phyloP scores from a whole-genome alignment of 2,888 invertebrate species.

The Sympetrum striolatum region DNA sequence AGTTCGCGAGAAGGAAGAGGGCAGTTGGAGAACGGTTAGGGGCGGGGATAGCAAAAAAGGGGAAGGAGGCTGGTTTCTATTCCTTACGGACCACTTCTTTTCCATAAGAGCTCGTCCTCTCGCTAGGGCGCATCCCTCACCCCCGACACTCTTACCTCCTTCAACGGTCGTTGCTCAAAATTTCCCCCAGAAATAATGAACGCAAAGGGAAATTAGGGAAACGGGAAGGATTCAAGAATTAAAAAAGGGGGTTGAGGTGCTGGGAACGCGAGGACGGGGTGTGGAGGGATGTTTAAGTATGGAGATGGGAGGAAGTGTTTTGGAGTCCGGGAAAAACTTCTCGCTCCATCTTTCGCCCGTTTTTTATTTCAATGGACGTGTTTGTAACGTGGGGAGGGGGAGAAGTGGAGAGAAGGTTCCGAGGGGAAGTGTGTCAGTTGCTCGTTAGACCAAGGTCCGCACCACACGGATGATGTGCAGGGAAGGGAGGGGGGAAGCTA shows the following conservation, averaged over 20 bases:
- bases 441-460: neutral
- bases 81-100: slow-evolving; percentile 35
- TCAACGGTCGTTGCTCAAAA: slow-evolving; percentile 9
- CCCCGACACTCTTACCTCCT: neutral
- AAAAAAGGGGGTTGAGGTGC: neutral
- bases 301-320: neutral
- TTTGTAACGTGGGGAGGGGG: neutral
- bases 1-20: neutral
- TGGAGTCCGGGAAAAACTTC: neutral
- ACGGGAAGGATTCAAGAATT: neutral
- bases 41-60: neutral
- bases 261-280: neutral
- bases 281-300: neutral
- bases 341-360: neutral
- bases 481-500: neutral
- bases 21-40: neutral
- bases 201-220: slow-evolving; percentile 4
- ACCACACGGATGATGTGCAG: neutral
- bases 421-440: neutral
- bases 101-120: slow-evolving; percentile 29
- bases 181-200: neutral
- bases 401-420: neutral
- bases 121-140: neutral
- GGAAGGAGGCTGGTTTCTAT: slow-evolving; percentile 29
- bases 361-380: neutral